Conservation (phyloP, 2,888 invertebrate genomes). For the Volucella zonaria region DNA sequence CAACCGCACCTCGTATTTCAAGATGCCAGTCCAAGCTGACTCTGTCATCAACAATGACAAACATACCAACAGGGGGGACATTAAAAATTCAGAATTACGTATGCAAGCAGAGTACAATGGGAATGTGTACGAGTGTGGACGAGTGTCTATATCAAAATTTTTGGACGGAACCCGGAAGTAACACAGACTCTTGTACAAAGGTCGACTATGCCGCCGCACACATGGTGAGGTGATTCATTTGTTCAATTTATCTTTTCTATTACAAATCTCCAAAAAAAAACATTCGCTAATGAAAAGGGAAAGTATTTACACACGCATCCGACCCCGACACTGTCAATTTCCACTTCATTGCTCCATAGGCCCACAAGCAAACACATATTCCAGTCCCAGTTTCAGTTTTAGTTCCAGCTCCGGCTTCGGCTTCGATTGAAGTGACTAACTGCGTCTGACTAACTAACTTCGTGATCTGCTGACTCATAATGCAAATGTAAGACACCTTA, state of each 20-base stretch:
- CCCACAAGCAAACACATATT: constrained; percentile 41
- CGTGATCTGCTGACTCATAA: constrained; percentile 64
- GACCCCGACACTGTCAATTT: background rate
- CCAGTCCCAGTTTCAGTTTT: too few species aligned
- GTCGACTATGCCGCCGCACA: background rate
- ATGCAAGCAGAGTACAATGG: constrained; percentile 41
- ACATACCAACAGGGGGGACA: constrained; percentile 1
- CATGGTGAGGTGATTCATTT: constrained; percentile 9
- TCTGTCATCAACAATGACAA: constrained; percentile 38
- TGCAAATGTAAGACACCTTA: constrained; percentile 47
- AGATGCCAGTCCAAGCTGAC: constrained; percentile 28
- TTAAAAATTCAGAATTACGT: constrained; percentile 38
- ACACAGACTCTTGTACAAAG: constrained; percentile 2
- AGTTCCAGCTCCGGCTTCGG: too few species aligned
- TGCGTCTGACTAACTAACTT: constrained; percentile 20
- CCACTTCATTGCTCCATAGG: constrained; percentile 36
- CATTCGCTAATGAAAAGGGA: constrained; percentile 51
- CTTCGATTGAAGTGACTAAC: constrained; percentile 8
- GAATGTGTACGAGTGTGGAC: constrained; percentile 8
- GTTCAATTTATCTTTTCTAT: constrained; percentile 37
- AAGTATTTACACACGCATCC: constrained; percentile 58
- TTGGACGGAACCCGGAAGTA: constrained; percentile 55
- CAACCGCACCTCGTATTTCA: constrained; percentile 40
- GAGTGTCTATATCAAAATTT: background rate
- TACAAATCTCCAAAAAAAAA: constrained; percentile 18